Percentiles rank a stretch among this genome's conserved stretches.
These are phyloP conservation scores for Podabrus alpinus DNA, from an alignment of 2,888 invertebrate genomes.

Conservation along the genomic window DNA sequence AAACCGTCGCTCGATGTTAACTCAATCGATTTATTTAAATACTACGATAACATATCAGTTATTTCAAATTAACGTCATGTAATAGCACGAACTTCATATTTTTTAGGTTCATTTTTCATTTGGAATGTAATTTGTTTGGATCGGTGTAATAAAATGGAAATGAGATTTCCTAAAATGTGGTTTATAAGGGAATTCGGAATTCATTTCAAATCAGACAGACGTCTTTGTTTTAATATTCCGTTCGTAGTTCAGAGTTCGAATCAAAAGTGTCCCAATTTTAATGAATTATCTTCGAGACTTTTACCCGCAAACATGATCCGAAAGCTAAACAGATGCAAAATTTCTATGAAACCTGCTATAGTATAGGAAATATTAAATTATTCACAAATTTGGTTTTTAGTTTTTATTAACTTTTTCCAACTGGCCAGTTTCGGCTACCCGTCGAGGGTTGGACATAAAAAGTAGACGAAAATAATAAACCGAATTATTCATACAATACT, in stretches of 20 bases:
- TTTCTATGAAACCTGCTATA: background rate
- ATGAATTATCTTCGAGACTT: slow-evolving; percentile 40
- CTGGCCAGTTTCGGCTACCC: background rate
- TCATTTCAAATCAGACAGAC: slow-evolving; percentile 28
- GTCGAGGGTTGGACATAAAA: too few species aligned
- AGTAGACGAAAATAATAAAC: background rate
- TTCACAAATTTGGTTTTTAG: background rate
- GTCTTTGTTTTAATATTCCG: slow-evolving; percentile 37
- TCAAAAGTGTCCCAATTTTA: slow-evolving; percentile 40
- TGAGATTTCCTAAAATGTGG: slow-evolving; percentile 21
- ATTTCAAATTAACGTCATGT: background rate
- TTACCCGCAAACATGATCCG: slow-evolving; percentile 38
- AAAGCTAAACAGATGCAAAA: slow-evolving; percentile 29
- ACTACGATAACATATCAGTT: background rate
- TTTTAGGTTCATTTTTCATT: background rate
- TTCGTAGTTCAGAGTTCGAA: slow-evolving; percentile 32
- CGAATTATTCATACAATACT: background rate
- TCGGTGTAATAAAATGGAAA: slow-evolving; percentile 23
- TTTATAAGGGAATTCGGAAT: slow-evolving; percentile 17
- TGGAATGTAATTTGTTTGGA: background rate
- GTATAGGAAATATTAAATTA: background rate
- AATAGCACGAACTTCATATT: background rate
- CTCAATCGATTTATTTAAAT: too few species aligned
- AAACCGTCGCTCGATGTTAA: background rate
- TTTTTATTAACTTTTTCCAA: background rate